Base-by-base conservation (phyloP, 1,140 invertebrate genomes). In the Drosophila pandora region DNA sequence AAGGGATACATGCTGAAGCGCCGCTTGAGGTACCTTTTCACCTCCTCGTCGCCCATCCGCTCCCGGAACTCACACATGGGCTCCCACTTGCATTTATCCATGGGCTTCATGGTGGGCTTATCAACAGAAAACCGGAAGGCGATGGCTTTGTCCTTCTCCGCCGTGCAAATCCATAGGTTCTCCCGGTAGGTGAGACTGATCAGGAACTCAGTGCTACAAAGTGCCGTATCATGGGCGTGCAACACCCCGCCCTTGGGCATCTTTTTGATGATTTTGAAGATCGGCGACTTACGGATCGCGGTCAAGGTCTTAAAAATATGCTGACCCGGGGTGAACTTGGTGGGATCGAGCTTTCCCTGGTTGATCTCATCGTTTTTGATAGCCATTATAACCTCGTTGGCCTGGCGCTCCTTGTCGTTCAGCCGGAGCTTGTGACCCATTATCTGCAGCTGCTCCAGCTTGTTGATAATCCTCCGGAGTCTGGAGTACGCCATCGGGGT, bases 181-280 rank as follows among this genome's bases (percentile, higher is more conserved):
- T 83, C 30, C 0, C 79, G 79, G 25, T 76, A 78, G 1, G 83
- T 89, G 2, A 89, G 47, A 3, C 45, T 9, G 0, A 88, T 64
- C 0, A 89, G 57, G 83, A 94, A 97, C 41, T 95, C 93, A 0
- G 93, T 89, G 13, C 94, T 94, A 2, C 94, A 93, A 0, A 95
- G 92, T 0, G 95, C 94, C 23, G 94, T 94, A 58, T 96, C 95
- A 69, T 97, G 96, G 0, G 94, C 92, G 85, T 97, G 96, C 0
- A 97, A 92, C 0, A 94, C 94, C 0, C 93, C 95, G 10, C 96
- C 96, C 93, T 95, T 95, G 1, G 95, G 95, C 92, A 96, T 94
- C n/a, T 92, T 91, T 68, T 93, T 91, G 8, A 97, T 94, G 5
- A 96, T 92, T 48, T 93, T 81, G 69, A 95, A 97, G 0, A 96